Percentiles rank a stretch among this genome's conserved stretches.
Evolutionary conservation across 2,888 invertebrate genomes (phyloP).

Genomic region (Tanytarsus gracilentus): DNA sequence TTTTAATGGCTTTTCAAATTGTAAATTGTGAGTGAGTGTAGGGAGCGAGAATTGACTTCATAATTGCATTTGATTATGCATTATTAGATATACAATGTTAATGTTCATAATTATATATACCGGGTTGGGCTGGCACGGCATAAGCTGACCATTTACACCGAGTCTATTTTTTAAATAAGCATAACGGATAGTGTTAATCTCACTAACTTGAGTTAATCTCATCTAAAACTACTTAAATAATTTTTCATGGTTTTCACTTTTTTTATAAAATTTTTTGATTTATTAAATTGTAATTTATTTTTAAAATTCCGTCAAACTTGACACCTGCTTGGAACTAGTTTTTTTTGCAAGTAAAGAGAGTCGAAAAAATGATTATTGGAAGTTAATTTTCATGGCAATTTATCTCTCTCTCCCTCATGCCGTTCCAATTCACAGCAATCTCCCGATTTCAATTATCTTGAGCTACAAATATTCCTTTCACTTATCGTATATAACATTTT

Average conservation of each 20-base stretch:
- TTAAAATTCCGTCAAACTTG: too few species aligned
- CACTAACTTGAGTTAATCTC: too few species aligned
- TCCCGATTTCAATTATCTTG: slow-evolving; percentile 6
- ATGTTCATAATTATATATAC: background rate
- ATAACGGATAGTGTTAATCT: too few species aligned
- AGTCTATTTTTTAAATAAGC: too few species aligned
- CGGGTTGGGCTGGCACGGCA: too few species aligned
- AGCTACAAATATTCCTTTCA: slow-evolving; percentile 3
- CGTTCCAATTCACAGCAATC: slow-evolving; percentile 14
- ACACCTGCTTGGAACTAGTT: too few species aligned
- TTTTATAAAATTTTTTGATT: too few species aligned
- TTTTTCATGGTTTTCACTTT: too few species aligned
- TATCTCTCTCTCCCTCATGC: background rate
- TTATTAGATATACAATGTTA: background rate
- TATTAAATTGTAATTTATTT: too few species aligned
- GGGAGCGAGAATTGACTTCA: too few species aligned
- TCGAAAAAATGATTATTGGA: background rate
- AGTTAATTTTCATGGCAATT: slow-evolving; percentile 6
- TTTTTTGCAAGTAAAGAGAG: background rate
- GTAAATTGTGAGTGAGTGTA: background rate
- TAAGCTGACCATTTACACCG: too few species aligned
- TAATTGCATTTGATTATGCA: slow-evolving; percentile 9
- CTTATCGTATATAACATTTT: background rate
- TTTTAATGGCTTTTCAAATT: slow-evolving; percentile 2
- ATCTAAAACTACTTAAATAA: too few species aligned